phyloP scores from a whole-genome alignment of 2,797 vertebrate species.

The Dryobates pubescens region DNA sequence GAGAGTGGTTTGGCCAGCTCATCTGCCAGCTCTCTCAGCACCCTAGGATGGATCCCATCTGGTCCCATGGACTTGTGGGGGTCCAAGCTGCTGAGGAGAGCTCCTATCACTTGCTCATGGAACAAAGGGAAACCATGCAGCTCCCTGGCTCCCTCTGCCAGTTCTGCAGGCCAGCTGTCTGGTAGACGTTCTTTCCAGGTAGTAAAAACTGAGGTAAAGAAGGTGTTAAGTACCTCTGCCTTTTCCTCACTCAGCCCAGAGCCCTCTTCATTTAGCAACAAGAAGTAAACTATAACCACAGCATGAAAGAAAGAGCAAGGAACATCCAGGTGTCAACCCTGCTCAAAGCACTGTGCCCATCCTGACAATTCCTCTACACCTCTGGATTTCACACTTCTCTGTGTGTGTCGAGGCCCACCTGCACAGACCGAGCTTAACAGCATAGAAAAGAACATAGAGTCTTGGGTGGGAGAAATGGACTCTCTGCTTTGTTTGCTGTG shows the following conservation, averaged over 20 bases:
- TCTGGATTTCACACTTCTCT: accelerated
- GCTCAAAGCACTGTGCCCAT: background rate
- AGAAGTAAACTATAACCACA: background rate
- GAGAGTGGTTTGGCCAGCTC: too few species aligned
- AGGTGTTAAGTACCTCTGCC: too few species aligned
- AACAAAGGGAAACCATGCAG: too few species aligned
- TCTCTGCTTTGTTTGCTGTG: background rate
- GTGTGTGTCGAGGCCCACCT: accelerated
- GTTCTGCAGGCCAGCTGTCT: too few species aligned
- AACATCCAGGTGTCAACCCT: accelerated
- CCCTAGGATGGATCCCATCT: too few species aligned
- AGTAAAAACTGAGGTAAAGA: too few species aligned
- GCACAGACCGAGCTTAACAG: accelerated
- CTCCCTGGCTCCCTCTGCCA: too few species aligned
- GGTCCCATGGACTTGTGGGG: too few species aligned
- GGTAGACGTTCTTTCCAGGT: too few species aligned
- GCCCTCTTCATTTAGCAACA: background rate
- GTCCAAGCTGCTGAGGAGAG: too few species aligned
- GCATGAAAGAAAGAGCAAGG: background rate
- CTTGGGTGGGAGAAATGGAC: accelerated
- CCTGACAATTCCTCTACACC: accelerated
- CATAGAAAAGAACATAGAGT: background rate
- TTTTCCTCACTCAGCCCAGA: accelerated
- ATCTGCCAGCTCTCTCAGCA: too few species aligned
- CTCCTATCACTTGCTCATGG: too few species aligned